Evolutionary conservation across 2,113 vertebrate species (phyloP), one percentile per base, ranked within the genome.

Genomic region (Malurus alboscapulatus): DNA sequence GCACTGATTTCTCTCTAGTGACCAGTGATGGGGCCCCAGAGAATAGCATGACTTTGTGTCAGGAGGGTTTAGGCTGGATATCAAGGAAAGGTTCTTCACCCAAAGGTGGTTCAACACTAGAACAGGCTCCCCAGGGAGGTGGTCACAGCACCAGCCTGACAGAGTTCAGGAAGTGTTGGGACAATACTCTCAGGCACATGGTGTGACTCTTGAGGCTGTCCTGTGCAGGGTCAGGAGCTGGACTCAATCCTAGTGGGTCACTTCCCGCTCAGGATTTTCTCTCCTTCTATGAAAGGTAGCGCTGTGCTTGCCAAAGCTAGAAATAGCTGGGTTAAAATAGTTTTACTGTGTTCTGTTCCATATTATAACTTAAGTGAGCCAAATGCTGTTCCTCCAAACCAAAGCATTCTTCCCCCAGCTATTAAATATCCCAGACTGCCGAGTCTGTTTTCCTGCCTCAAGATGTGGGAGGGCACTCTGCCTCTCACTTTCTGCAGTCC

Each of bases 371-470:
- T 73, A 5, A 73, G 92, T 72, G 50, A 94, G 94, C 94, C 93
- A 95, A 93, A 88, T 94, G 71, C 93, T 80, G 79, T 92, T 94
- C 68, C 76, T 96, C 88, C 67, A 95, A 96, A 95, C 92, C 93
- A 90, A 94, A 91, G 96, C 84, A 79, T 92, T 95, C 87, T 91
- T 95, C 90, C 71, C 57, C 50, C 22, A 61, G 94, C 90, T 95
- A 94, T 95, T 92, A 95, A 95, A 82, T 94, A 92, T 92, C 87
- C 93, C 92, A 92, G 90, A 79, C 85, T 94, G 93, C 87, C 17
- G n/a, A 55, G 78, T 74, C 74, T 74, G 72, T 83, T 95, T 92
- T 92, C 87, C 87, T 87, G 91, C 92, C n/a, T 94, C 81, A 47
- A 82, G 74, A 87, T 89, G 91, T 87, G 74, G 88, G 91, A 92